A percentile compares a stretch with the other conserved stretches of the same genome.
Conservation (phyloP, 2,888 invertebrate species). For the Hipparchia semele region DNA sequence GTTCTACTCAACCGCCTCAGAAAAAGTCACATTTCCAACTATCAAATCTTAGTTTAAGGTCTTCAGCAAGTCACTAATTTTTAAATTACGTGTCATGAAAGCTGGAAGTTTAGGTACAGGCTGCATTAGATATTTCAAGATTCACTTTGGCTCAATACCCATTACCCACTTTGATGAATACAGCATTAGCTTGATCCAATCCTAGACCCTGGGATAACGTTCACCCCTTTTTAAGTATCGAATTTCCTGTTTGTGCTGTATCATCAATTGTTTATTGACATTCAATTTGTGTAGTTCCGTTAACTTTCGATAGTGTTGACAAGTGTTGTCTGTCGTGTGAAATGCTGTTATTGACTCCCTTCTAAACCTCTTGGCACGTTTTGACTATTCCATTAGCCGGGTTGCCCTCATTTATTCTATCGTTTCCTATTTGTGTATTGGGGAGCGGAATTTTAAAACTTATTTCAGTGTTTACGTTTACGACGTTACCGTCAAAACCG, state of each 20-base stretch:
- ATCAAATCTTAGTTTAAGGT: no score
- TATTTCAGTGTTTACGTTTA: background rate
- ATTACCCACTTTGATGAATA: no score
- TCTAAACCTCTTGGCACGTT: slow-evolving; percentile 29
- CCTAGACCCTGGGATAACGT: background rate
- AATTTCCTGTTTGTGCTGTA: slow-evolving; percentile 35
- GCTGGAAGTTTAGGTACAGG: no score
- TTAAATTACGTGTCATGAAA: no score
- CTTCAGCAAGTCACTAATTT: no score
- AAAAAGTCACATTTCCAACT: no score
- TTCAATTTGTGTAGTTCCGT: slow-evolving; percentile 22
- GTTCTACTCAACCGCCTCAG: no score
- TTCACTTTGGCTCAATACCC: background rate
- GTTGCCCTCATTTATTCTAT: slow-evolving; percentile 22
- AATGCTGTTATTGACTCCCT: slow-evolving; percentile 21
- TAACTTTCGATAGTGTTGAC: slow-evolving; percentile 20
- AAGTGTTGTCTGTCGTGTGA: slow-evolving; percentile 18
- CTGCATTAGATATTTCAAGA: background rate
- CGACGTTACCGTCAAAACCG: background rate
- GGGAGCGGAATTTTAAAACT: slow-evolving; percentile 15
- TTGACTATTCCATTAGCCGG: slow-evolving; percentile 19
- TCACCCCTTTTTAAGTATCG: slow-evolving; percentile 17
- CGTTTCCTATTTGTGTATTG: slow-evolving; percentile 21
- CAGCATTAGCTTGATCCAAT: no score
- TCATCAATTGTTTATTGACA: slow-evolving; percentile 36